phyloP scores from a whole-genome alignment of 2,888 invertebrate species.

The Thysanoteuthis rhombus region DNA sequence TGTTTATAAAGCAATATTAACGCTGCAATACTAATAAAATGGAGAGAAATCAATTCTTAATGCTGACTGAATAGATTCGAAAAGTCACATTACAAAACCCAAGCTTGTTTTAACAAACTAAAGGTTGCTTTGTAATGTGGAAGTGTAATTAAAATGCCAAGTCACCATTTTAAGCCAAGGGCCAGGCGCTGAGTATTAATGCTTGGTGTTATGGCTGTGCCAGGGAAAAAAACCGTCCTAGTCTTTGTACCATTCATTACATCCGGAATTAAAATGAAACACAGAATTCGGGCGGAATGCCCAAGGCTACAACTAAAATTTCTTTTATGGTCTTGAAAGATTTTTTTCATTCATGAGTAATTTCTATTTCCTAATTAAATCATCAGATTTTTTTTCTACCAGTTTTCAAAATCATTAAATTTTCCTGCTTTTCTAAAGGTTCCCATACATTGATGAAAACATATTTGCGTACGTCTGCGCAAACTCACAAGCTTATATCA shows the following conservation, averaged over 20 bases:
- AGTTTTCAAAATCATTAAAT: too few relatives aligned
- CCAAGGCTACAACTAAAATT: not conserved
- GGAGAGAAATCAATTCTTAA: not conserved
- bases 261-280: not conserved
- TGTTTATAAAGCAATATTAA: not conserved
- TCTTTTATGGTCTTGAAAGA: not conserved
- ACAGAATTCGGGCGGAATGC: not conserved
- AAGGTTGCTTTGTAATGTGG: not conserved
- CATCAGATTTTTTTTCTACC: not conserved
- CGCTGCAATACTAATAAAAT: not conserved
- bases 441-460: too few relatives aligned
- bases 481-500: too few relatives aligned
- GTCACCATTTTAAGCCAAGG: not conserved
- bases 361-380: not conserved
- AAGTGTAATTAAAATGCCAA: not conserved
- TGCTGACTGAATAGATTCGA: not conserved
- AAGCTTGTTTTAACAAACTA: not conserved
- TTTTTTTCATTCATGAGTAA: not conserved
- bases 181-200: not conserved
- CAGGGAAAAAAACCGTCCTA: not conserved
- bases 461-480: too few relatives aligned
- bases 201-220: not conserved
- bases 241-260: not conserved
- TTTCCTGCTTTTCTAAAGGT: too few relatives aligned
- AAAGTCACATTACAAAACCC: not conserved